Evolutionary conservation across 2,888 invertebrate species (phyloP), one percentile per base, ranked within the genome.

Genomic region (Osmoderma eremita): DNA sequence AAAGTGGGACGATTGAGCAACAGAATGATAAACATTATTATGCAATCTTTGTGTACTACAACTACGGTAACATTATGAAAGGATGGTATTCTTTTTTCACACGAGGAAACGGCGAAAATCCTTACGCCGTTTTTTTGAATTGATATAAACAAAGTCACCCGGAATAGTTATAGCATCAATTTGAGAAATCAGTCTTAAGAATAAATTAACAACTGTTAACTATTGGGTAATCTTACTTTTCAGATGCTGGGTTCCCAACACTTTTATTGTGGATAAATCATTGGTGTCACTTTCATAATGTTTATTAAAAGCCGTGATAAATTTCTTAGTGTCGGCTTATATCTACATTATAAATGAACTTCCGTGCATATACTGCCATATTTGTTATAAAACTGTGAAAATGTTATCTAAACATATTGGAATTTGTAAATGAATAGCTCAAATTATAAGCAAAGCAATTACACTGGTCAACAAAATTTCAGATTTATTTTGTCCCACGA

Each of bases 1-100:
- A 45, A 56, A 45, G 45, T 61, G 45, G 58, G 58, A 61, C 58
- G 45, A 45, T 61, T 61, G 45, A 30, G 58, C 45, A 61, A 61
- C n/a, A 30, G 56, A 56, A 42, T 41, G 56, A 61, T 61, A 61
- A 61, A 45, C 15, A 48, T 13, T 30, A 24, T 61, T 61, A 61
- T 61, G 30, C 45, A 61, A 61, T 45, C 13, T 61, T 45, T 58
- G 30, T 30, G 41, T 51, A 49, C 49, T 30, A 36, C 10, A 36
- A 5, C 36, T 36, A 42, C 17, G 13, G 13, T 17, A 38, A 17
- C 10, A 5, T 12, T 15, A 53, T 18, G 38, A 39, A 53, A 17
- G 4, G 12, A 3, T 8, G 18, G 8, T 12, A 38, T n/a, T n/a
- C 38, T 38, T 38, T 53, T 36, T 53, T 18, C 30, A 58, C 42